Conservation (phyloP, 2,797 vertebrate species). For the Poecilia velifera region DNA sequence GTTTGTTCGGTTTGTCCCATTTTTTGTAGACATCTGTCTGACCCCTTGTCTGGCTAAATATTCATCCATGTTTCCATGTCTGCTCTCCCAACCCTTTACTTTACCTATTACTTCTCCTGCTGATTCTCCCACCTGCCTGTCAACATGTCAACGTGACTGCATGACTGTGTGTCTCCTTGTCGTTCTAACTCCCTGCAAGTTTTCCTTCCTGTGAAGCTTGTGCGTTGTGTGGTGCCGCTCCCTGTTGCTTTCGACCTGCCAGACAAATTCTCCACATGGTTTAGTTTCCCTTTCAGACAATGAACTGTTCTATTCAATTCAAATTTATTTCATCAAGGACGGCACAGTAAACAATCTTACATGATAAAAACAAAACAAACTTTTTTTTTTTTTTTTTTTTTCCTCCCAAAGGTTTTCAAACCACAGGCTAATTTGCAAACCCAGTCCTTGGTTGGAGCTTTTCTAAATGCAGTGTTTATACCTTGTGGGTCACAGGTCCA, state of each 20-base stretch:
- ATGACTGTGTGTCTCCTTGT: slow-evolving; percentile 33
- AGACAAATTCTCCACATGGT: slow-evolving; percentile 41
- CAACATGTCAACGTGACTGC: slow-evolving; percentile 26
- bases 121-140: slow-evolving; percentile 33
- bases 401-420: no score
- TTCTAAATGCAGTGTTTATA: not conserved
- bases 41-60: slow-evolving; percentile 47
- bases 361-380: no score
- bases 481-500: slow-evolving; percentile 2
- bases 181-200: not conserved
- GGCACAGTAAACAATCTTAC: no score
- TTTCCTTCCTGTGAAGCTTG: slow-evolving; percentile 10
- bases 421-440: no score
- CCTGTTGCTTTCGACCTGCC: slow-evolving; percentile 51
- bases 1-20: not conserved
- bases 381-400: no score
- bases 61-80: slow-evolving; percentile 39
- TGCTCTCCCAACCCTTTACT: slow-evolving; percentile 42
- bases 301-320: not conserved
- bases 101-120: slow-evolving; percentile 37
- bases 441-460: no score
- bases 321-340: no score
- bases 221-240: slow-evolving; percentile 17
- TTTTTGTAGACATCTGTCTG: slow-evolving; percentile 43
- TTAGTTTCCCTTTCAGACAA: not conserved